Base-by-base conservation (phyloP, 64 coral and sea anemone species). In the Porites australiensis region DNA sequence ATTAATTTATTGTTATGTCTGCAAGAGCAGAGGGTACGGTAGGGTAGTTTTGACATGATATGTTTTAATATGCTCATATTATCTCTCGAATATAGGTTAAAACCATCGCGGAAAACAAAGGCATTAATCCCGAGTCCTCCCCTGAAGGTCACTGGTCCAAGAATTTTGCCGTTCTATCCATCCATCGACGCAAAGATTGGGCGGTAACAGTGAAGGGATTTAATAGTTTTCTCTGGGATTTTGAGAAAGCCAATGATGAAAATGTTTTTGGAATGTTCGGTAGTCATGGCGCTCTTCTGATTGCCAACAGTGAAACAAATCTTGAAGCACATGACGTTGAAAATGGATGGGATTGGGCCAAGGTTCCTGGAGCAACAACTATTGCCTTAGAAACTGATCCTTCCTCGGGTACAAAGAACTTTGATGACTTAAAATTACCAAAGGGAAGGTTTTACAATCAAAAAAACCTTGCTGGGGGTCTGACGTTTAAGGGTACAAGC, bases 301-400 rank as follows among this genome's bases (percentile, higher is more conserved):
- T 96, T 50, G 44, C 95, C 5, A 96, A 96, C 51, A 75, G 82
- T n/a, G 94, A 96, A 77, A 37, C 3, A 10, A 50, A 78, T 0
- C 64, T 96, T 54, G 11, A 49, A 51, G 57, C 55, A 13, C 63
- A 96, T 14, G 90, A 93, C 27, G 86, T 96, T 18, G 53, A 93
- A 13, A 84, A 75, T 6, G 95, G 95, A 48, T 96, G 95, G 95
- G 95, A 96, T 44, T 96, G 95, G 95, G 52, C 74, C 1, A 88
- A 89, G 66, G 50, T 93, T 51, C 95, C 95, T 10, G 95, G 95
- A 12, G 70, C 95, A 16, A 96, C 95, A 66, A 82, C 95, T 2
- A 78, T 96, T 11, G 50, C 12, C 15, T 14, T 93, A 44, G 72
- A 62, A 54, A 86, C 44, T 64, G 27, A 37, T 37, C 27, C 27